phyloP scores from a whole-genome alignment of 2,113 vertebrate genomes.

The Sebastes schlegelii region DNA sequence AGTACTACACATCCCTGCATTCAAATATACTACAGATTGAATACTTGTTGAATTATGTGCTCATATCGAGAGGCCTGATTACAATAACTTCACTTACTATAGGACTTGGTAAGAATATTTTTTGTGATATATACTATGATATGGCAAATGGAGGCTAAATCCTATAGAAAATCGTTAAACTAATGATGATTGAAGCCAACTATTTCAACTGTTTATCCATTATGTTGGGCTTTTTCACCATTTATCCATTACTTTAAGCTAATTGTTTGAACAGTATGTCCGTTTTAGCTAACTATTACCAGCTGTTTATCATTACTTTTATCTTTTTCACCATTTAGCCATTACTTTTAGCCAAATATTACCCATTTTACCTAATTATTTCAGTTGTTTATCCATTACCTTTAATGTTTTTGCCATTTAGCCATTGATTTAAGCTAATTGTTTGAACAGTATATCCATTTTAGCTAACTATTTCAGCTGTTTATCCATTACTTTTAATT shows the following conservation, averaged over 20 bases:
- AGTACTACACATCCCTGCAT: neutral
- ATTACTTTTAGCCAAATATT: no score
- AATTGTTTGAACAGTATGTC: no score
- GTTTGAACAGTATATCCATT: neutral
- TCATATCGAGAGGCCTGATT: neutral
- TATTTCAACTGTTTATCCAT: neutral
- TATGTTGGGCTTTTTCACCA: no score
- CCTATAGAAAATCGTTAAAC: no score
- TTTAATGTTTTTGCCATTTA: no score
- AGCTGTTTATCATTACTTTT: no score
- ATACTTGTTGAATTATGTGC: constrained; percentile 12
- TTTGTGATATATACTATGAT: neutral
- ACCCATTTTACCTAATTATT: no score
- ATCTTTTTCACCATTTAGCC: no score
- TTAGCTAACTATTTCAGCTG: neutral
- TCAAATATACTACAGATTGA: constrained; percentile 21
- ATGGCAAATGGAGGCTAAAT: neutral
- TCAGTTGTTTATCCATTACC: no score
- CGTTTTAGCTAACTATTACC: no score
- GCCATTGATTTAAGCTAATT: neutral
- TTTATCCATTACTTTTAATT: neutral
- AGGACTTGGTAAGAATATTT: no score
- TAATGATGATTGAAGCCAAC: neutral
- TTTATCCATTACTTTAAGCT: no score
- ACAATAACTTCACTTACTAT: neutral